Base-by-base conservation (phyloP, 2,888 invertebrate genomes). In the Melieria picta region DNA sequence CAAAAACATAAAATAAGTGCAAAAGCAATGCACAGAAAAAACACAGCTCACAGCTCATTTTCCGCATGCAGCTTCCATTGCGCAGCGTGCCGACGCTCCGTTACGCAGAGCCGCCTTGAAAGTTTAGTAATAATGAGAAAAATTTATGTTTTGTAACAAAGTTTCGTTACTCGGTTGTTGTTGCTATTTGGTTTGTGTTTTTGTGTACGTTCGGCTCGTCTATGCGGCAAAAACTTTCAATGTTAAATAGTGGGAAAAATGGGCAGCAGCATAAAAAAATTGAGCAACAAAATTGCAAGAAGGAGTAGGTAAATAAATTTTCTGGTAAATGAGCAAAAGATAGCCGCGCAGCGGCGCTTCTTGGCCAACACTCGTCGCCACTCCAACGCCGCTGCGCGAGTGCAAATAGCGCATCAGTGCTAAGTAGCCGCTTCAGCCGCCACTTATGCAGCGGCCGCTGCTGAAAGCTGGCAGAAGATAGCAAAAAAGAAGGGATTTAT, bases 101-200 rank as follows among this genome's bases (percentile, higher is more conserved):
- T n/a, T 13, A 52, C 52, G 13, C 52, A 52, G n/a, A 52, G n/a
- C 50, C 63, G 63, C 11, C 63, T 63, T 63, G 48, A 63, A 63
- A 63, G 63, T 63, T 63, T 63, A 11, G 63, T 16, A 63, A 63
- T 63, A 63, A 63, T 63, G 63, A 48, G 63, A 63, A 63, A 63
- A 61, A 61, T 61, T 61, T 61, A 61, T 61, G 61, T 61, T 61
- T 45, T 30, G 30, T 61, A 42, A 7, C 61, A 42, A 61, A 61
- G 45, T 61, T 61, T 61, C 4, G 5, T 4, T 58, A 10, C 42
- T 30, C 13, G 1, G 30, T 30, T 30, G 30, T 30, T 30, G 30
- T 30, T 30, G 30, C 30, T 30, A 30, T 30, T 30, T 30, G 30
- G 30, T 30, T 30, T 30, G 30, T 30, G 30, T 30, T 30, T 30